Base-by-base conservation (phyloP, 2,113 vertebrate genomes). In the Arvicanthis niloticus region DNA sequence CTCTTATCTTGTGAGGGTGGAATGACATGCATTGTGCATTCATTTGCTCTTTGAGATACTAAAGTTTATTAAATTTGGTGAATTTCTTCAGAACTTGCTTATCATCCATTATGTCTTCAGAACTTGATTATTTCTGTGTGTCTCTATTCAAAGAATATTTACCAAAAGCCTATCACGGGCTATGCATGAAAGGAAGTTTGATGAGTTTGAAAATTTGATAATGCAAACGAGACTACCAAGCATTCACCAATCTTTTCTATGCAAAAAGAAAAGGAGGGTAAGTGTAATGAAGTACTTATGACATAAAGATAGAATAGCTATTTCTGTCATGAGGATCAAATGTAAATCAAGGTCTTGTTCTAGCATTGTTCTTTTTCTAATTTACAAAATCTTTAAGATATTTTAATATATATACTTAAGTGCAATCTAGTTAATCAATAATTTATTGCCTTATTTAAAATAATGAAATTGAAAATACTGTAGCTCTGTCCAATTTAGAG, bases 361-460 rank as follows among this genome's bases (percentile, higher is more conserved):
- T 51, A 45, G 58, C 17, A 42, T 31, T 24, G 51, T 13, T 70
- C 29, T 53, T 76, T 89, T 85, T 65, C 24, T 34, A 51, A 86
- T 70, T 48, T 82, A 31, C 89, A 62, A 92, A 84, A 88, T 84
- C n/a, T 78, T n/a, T 73, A 34, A 31, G 51, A 67, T 80, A 42
- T 85, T 73, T 58, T 42, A 90, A 68, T 94, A 84, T 24, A 68
- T 67, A 92, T 92, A 72, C 89, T 67, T 84, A 91, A 91, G 29
- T 42, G 7, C 4, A 40, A 56, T 45, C 81, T 91, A 73, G 10
- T 81, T 96, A 89, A 70, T 91, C 12, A 80, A 87, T 42, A 75
- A 88, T n/a, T 75, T 96, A 97, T 37, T 97, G 93, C 9, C 9
- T 92, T 94, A 84, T 85, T 97, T 56, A 92, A 94, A 94, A 56